Base-by-base conservation (phyloP, 1,140 invertebrate genomes). In the Phymorhynchus buccinoides region DNA sequence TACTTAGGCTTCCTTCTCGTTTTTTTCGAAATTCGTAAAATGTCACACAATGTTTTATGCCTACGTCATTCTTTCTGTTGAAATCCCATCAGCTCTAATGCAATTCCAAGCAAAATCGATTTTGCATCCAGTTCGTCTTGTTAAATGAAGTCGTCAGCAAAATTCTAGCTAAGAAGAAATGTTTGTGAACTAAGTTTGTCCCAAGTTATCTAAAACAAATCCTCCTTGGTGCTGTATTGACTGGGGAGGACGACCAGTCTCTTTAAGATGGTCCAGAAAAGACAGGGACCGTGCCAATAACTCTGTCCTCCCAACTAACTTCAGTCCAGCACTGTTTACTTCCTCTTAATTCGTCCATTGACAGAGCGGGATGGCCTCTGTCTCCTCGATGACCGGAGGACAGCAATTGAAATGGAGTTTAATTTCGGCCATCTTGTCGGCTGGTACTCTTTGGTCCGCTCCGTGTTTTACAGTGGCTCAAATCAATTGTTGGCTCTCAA, bases 341-440 rank as follows among this genome's bases (percentile, higher is more conserved):
- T 78, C n/a, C 18, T 27, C 37, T 42, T 44, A 30, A 79, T 79
- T 27, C 39, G 41, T 27, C 41, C 41, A 42, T 66, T 87, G 88
- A 88, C 14, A 83, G 56, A 62, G 18, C 22, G n/a, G 56, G 56
- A 62, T 62, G 56, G 56, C 14, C 56, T n/a, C 56, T 27, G 56
- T 62, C 22, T 62, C 56, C 56, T 62, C 18, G 22, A 27, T 27
- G 22, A 27, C 22, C 56, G n/a, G 56, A 62, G n/a, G 56, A 62
- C 56, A 27, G 56, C 56, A 62, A 62, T 62, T 62, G 56, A 62
- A 62, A 62, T 62, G 56, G 56, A 27, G 56, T 62, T 62, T 62
- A 62, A 62, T 27, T 62, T 27, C 56, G 56, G 56, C 56, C 56
- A 62, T 62, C 56, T 27, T 62, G 56, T 62, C 56, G 56, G 48